Evolutionary conservation across 1,140 invertebrate species (phyloP), one percentile per base, ranked within the genome.

Genomic region (Coelopa frigida): DNA sequence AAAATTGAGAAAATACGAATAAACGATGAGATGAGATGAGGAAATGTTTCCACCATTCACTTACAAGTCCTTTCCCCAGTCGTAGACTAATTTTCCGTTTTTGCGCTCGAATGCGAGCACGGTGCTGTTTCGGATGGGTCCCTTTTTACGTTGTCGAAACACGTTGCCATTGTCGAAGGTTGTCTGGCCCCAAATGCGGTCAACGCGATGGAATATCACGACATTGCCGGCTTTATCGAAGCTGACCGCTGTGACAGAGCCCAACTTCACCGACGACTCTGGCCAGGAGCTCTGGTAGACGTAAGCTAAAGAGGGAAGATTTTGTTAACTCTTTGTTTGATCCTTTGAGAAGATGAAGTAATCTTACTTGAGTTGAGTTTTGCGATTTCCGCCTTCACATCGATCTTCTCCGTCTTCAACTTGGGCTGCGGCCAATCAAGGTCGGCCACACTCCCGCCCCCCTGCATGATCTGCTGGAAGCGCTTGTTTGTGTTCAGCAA

Each of bases 201-300:
- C 66, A 4, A 79, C 87, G 56, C 93, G 77, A 68, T 95, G 91
- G 59, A 97, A 94, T 15, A 95, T 75, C 23, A 85, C 79, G 15
- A 94, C 70, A 54, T 84, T 81, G 11, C 86, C 87, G 41, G 73
- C 54, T 3, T 71, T 73, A 68, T 91, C 85, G 14, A 90, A 72
- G 15, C 83, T 80, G 0, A 95, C 79, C 26, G 86, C 89, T 6
- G 84, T 82, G 17, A 92, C 79, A 67, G 92, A 86, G 5, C 89
- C 88, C 44, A 87, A 61, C 39, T 72, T 71, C 0, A 78, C 58
- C 15, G 70, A 54, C 12, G 67, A 51, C 18, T 68, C 57, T 22
- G 76, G 75, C 82, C 82, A 85, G 15, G 41, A 35, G 21, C 54
- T 51, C 44, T 68, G 61, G 44, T 64, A 64, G 3, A 57, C 48